phyloP scores from a whole-genome alignment of 2,888 invertebrate genomes.

The Odontocolon sp. region DNA sequence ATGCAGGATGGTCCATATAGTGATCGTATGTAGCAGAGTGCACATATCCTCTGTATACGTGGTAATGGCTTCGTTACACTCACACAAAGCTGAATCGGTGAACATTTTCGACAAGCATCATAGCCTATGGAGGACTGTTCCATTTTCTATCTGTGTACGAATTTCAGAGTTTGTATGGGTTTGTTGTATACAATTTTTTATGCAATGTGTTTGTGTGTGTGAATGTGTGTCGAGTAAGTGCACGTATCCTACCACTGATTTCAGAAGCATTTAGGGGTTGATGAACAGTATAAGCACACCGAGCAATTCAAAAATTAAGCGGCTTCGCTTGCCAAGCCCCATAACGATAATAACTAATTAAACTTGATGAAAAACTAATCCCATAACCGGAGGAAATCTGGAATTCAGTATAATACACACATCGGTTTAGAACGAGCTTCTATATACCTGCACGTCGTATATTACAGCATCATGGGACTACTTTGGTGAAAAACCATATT shows the following conservation, averaged over 20 bases:
- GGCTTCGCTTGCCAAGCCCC: constrained; percentile 3
- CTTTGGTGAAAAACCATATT: constrained; percentile 10
- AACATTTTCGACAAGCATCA: too few species aligned
- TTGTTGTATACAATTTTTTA: too few species aligned
- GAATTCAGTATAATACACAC: neutral
- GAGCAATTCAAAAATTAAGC: constrained; percentile 31
- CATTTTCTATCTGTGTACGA: too few species aligned
- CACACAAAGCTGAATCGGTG: too few species aligned
- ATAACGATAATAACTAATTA: constrained; percentile 54
- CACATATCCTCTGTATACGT: too few species aligned
- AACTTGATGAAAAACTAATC: constrained; percentile 54
- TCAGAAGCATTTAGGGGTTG: constrained; percentile 9
- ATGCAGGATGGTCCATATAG: neutral
- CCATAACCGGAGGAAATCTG: constrained; percentile 29
- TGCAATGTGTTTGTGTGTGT: too few species aligned
- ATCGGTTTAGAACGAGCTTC: neutral
- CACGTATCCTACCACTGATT: constrained; percentile 5
- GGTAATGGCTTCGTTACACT: too few species aligned
- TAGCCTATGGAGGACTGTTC: too few species aligned
- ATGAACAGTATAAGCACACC: neutral
- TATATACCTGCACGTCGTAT: too few species aligned
- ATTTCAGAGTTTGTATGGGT: too few species aligned
- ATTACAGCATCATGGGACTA: neutral
- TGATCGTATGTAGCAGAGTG: neutral
- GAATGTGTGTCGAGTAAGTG: neutral